Conservation (phyloP, 1,140 invertebrate genomes). For the Trichogramma pretiosum region DNA sequence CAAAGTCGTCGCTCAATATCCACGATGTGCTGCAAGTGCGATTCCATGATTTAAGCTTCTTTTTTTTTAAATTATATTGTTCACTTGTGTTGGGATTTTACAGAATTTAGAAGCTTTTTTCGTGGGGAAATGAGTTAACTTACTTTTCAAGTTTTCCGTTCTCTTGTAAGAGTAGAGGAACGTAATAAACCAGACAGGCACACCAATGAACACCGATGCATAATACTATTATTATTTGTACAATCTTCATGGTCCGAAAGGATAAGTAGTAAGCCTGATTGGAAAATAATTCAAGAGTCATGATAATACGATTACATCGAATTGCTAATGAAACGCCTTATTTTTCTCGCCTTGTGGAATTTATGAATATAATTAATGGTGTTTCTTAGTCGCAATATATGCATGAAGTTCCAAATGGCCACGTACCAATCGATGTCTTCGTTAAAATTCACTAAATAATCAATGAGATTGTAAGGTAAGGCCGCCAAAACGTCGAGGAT, state of each 20-base stretch:
- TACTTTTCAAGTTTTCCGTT: too few species aligned
- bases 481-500: slow-evolving; percentile 26
- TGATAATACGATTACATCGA: background rate
- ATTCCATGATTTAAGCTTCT: too few species aligned
- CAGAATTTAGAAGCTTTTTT: too few species aligned
- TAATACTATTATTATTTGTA: slow-evolving; percentile 24
- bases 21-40: slow-evolving; percentile 30
- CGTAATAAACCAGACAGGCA: slow-evolving; percentile 34
- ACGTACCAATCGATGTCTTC: slow-evolving; percentile 19
- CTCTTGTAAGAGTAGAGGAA: slow-evolving; percentile 23
- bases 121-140: too few species aligned
- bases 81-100: too few species aligned
- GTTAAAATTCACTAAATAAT: slow-evolving; percentile 5
- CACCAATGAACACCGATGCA: slow-evolving; percentile 31
- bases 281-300: background rate
- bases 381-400: slow-evolving; percentile 30
- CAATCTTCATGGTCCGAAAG: slow-evolving; percentile 27
- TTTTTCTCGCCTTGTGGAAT: slow-evolving; percentile 27
- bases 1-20: slow-evolving; percentile 28
- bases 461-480: slow-evolving; percentile 27
- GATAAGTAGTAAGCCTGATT: slow-evolving; percentile 27
- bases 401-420: slow-evolving; percentile 26
- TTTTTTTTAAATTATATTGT: too few species aligned
- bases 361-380: slow-evolving; percentile 24
- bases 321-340: background rate